These are phyloP conservation scores for Syngnathoides biaculeatus DNA, from an alignment of 2,113 vertebrate species.

Conservation along the genomic window DNA sequence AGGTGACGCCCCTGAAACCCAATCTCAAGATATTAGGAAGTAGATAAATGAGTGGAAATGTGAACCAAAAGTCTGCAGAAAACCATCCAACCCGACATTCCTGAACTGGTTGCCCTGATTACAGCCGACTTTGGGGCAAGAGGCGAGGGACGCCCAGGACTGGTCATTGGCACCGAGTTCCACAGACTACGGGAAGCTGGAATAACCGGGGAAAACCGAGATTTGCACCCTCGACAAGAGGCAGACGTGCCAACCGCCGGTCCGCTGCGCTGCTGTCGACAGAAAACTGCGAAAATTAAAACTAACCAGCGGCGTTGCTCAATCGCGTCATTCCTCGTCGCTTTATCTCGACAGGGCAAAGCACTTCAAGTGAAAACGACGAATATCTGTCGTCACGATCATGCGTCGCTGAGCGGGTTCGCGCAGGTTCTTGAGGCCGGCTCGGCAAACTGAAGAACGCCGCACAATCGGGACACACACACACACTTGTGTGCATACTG, in stretches of 20 bases:
- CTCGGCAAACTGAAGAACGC: no score
- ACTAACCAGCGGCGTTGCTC: background rate
- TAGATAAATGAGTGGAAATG: background rate
- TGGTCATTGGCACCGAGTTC: no score
- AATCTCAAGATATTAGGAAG: no score
- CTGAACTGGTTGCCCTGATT: background rate
- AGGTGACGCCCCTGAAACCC: no score
- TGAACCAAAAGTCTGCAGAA: background rate
- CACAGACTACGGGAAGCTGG: no score
- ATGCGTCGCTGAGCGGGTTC: background rate
- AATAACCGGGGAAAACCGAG: no score
- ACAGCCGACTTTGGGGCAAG: no score
- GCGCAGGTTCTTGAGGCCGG: background rate
- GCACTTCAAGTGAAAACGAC: background rate
- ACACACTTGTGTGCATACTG: background rate
- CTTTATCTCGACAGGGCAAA: conserved; percentile 5
- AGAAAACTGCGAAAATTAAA: background rate
- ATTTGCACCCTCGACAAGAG: no score
- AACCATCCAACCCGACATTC: no score
- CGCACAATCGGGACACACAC: background rate
- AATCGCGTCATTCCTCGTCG: background rate
- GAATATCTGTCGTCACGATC: background rate
- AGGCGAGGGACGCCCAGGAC: no score
- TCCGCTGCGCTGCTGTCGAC: no score
- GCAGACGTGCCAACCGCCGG: no score